A percentile compares a stretch with the other conserved stretches of the same genome.
Conservation (phyloP, 2,797 vertebrate genomes). For the Tenualosa ilisha region DNA sequence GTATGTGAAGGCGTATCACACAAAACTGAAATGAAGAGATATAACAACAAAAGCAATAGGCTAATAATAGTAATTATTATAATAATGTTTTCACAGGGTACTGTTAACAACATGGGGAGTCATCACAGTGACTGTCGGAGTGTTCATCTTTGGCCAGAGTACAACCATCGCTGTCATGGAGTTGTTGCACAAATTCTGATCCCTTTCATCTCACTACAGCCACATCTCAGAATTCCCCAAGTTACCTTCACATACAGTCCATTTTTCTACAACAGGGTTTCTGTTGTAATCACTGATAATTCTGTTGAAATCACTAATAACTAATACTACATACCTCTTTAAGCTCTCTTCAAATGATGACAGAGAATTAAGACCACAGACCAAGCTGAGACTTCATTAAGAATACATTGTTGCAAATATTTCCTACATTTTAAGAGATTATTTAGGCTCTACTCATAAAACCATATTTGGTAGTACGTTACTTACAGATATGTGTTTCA, state of each 20-base stretch:
- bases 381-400: background rate
- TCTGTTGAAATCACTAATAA: background rate
- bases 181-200: constrained; percentile 44
- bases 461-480: too few relatives aligned
- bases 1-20: background rate
- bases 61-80: background rate
- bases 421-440: too few relatives aligned
- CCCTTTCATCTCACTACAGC: background rate
- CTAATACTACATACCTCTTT: background rate
- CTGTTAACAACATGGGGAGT: constrained; percentile 84
- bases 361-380: too few relatives aligned
- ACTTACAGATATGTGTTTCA: too few relatives aligned
- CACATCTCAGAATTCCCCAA: background rate
- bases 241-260: background rate
- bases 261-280: background rate
- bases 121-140: constrained; percentile 86
- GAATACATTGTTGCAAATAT: too few relatives aligned
- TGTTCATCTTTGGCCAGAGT: constrained; percentile 97
- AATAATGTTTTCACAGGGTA: constrained; percentile 63
- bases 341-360: background rate
- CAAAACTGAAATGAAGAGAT: background rate
- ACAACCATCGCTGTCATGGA: constrained; percentile 75
- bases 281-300: background rate
- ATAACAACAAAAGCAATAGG: background rate
- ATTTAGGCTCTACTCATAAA: too few relatives aligned